A percentile compares a stretch with the other conserved stretches of the same genome.
Evolutionary conservation across 2,113 vertebrate species (phyloP).

Genomic region (Dissostichus mawsoni): DNA sequence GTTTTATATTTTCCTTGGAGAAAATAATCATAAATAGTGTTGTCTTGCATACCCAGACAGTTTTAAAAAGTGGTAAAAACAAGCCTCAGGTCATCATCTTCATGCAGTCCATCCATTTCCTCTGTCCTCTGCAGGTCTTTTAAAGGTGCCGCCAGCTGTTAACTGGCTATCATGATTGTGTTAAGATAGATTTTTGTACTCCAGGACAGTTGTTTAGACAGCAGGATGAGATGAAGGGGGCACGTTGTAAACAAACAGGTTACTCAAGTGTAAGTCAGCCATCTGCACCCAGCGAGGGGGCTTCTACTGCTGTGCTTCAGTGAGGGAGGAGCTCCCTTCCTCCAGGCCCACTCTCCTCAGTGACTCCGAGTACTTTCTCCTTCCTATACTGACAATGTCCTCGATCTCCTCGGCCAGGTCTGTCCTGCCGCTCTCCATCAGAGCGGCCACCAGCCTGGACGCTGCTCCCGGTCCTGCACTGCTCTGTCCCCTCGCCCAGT

Average conservation of each 20-base stretch:
- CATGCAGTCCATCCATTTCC: not conserved
- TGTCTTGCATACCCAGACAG: not conserved
- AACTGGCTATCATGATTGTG: not conserved
- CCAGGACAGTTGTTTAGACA: conserved; percentile 49
- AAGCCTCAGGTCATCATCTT: not conserved
- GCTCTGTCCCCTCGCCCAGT: conserved; percentile 89
- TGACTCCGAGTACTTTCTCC: conserved; percentile 89
- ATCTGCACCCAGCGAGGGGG: conserved; percentile 60
- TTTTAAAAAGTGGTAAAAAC: not conserved
- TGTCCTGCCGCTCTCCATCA: conserved; percentile 88
- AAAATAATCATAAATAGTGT: not conserved
- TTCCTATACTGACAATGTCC: conserved; percentile 89
- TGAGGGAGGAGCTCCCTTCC: conserved; percentile 48
- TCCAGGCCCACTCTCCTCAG: conserved; percentile 89
- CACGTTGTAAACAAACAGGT: conserved; percentile 49
- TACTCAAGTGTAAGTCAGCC: conserved; percentile 62
- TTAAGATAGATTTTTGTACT: conserved; percentile 16
- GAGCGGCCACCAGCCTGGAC: conserved; percentile 84
- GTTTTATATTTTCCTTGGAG: too few species aligned
- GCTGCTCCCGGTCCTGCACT: conserved; percentile 84
- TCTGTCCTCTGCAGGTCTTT: conserved; percentile 5
- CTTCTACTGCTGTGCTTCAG: conserved; percentile 61
- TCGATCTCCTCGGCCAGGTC: conserved; percentile 92
- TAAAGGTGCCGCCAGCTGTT: conserved; percentile 9
- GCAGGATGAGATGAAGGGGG: conserved; percentile 33